Conservation (phyloP, 2,888 invertebrate species). For the Parasteatoda lunata region DNA sequence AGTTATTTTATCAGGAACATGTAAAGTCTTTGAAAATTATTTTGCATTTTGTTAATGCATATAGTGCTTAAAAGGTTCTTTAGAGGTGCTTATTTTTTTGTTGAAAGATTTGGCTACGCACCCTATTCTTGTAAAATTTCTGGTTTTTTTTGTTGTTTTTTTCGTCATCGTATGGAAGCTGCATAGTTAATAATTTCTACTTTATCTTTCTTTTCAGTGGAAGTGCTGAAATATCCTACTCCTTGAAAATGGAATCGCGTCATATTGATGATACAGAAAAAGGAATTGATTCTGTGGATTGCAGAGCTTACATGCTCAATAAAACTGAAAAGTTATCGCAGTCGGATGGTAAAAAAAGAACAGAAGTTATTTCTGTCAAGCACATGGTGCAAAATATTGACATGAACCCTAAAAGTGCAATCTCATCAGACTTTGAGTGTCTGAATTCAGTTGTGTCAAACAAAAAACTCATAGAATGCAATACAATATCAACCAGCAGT, state of each 20-base stretch:
- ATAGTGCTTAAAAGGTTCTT: no score
- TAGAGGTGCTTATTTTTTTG: no score
- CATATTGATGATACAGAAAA: conserved; percentile 17
- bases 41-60: no score
- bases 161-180: no score
- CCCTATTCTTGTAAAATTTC: no score
- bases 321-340: conserved; percentile 34
- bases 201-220: conserved; percentile 21
- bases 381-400: conserved; percentile 55
- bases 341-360: conserved; percentile 26
- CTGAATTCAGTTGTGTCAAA: conserved; percentile 4
- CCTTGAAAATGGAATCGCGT: conserved; percentile 41
- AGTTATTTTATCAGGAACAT: no score
- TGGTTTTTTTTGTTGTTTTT: no score
- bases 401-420: conserved; percentile 15
- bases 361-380: conserved; percentile 47
- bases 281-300: conserved; percentile 20
- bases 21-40: no score
- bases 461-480: conserved; percentile 33
- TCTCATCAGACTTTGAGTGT: conserved; percentile 22
- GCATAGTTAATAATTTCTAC: no score
- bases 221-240: conserved; percentile 41
- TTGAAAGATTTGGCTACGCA: no score
- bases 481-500: conserved; percentile 6
- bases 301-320: conserved; percentile 7